Percentiles rank a stretch among this genome's conserved stretches.
phyloP scores from a whole-genome alignment of 2,113 vertebrate species.

The Morone saxatilis region DNA sequence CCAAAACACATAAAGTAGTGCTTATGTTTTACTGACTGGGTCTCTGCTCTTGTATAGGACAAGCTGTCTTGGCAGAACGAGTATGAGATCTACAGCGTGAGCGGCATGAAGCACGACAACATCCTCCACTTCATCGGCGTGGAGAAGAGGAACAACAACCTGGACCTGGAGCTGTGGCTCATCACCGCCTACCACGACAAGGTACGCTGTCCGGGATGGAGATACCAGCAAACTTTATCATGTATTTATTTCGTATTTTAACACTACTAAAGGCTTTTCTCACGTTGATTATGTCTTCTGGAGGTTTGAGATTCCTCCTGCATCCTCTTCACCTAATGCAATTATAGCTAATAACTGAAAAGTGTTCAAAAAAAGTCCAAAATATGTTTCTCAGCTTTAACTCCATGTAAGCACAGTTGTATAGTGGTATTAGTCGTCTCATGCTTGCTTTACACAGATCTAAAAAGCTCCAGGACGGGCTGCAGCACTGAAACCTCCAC shows the following conservation, averaged over 20 bases:
- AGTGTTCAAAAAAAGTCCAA: no score
- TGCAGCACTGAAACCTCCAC: conserved; percentile 6
- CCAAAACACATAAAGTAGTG: no score
- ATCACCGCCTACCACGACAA: conserved; percentile 97
- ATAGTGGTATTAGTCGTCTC: neutral
- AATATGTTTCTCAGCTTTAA: neutral
- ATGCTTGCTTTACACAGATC: neutral
- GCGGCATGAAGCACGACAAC: conserved; percentile 98
- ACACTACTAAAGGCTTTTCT: neutral
- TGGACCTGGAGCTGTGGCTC: conserved; percentile 97
- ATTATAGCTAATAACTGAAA: neutral
- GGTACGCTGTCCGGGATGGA: conserved; percentile 76
- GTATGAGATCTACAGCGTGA: conserved; percentile 95
- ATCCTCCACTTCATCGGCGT: conserved; percentile 96
- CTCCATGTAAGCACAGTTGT: conserved; percentile 6
- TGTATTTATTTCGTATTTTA: neutral
- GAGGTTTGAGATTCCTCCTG: neutral
- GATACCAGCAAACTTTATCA: neutral
- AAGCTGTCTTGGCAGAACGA: conserved; percentile 99
- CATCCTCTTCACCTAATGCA: no score
- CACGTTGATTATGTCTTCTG: neutral
- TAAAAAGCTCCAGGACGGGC: neutral
- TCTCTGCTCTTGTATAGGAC: conserved; percentile 84
- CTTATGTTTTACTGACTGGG: neutral
- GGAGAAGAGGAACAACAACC: conserved; percentile 94